phyloP scores from a whole-genome alignment of 2,888 invertebrate species.

The Byasa hedistus region DNA sequence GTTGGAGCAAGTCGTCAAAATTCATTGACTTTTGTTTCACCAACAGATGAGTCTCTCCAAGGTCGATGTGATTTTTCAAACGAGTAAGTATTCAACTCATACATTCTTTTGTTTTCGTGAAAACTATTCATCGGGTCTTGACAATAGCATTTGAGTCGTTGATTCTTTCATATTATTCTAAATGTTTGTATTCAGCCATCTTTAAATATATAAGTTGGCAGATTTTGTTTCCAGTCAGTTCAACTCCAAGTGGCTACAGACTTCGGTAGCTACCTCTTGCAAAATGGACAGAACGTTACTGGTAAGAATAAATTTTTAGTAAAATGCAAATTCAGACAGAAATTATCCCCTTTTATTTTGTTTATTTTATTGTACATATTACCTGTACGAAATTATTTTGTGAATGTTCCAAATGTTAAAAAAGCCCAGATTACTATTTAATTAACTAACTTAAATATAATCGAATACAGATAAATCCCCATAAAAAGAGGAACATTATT shows the following conservation, averaged over 20 bases:
- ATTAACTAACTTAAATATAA: too few relatives aligned
- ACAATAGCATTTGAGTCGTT: conserved; percentile 52
- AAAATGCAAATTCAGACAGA: not conserved
- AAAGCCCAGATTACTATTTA: too few relatives aligned
- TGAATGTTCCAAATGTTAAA: too few relatives aligned
- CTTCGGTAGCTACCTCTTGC: not conserved
- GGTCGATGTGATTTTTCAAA: conserved; percentile 21
- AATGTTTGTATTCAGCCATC: conserved; percentile 48
- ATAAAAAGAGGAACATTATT: too few relatives aligned
- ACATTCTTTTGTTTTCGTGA: conserved; percentile 69
- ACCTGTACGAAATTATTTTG: too few relatives aligned
- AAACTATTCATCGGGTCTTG: conserved; percentile 63
- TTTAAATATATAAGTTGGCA: conserved; percentile 62
- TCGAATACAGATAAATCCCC: too few relatives aligned
- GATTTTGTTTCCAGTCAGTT: conserved; percentile 31
- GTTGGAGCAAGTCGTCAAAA: conserved; percentile 11
- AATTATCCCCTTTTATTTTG: too few relatives aligned
- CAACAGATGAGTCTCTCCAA: conserved; percentile 11
- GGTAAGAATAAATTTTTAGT: conserved; percentile 6
- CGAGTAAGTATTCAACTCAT: conserved; percentile 43
- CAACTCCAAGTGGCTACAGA: conserved; percentile 8
- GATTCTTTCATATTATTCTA: conserved; percentile 55
- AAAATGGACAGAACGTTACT: conserved; percentile 19
- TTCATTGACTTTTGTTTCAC: conserved; percentile 20
- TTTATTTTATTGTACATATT: too few relatives aligned